These are phyloP conservation scores for Penaeus monodon DNA, from an alignment of 2,888 invertebrate species.

Conservation along the genomic window DNA sequence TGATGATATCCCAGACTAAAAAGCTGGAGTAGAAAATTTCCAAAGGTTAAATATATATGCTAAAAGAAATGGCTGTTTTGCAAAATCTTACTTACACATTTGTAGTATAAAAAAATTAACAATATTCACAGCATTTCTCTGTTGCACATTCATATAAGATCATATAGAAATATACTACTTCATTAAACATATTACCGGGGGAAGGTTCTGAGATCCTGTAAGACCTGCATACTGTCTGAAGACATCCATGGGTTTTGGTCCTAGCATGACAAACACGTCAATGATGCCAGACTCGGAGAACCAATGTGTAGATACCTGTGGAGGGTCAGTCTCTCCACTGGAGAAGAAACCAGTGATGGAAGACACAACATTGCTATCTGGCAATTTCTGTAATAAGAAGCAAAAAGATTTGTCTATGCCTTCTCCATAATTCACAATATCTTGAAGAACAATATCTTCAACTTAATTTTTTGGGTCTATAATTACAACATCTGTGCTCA, in stretches of 20 bases:
- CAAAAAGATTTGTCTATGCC: background rate
- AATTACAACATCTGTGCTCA: background rate
- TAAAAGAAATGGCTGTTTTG: background rate
- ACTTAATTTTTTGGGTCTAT: no score
- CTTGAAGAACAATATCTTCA: no score
- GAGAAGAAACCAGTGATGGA: slow-evolving; percentile 65
- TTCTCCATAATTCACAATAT: no score
- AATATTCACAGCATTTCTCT: no score
- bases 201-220: slow-evolving; percentile 90
- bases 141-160: no score
- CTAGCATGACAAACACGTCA: slow-evolving; percentile 92
- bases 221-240: slow-evolving; percentile 88
- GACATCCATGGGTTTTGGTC: slow-evolving; percentile 86
- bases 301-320: slow-evolving; percentile 78
- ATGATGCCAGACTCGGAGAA: slow-evolving; percentile 97
- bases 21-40: slow-evolving; percentile 72
- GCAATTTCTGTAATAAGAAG: slow-evolving; percentile 50
- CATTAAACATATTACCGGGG: slow-evolving; percentile 78
- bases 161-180: no score
- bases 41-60: background rate
- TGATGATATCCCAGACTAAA: slow-evolving; percentile 96
- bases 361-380: slow-evolving; percentile 63
- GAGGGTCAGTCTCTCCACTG: slow-evolving; percentile 62
- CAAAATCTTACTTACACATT: background rate
- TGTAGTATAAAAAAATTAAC: no score